Conservation (phyloP, 2,888 invertebrate genomes). For the Hyles lineata region DNA sequence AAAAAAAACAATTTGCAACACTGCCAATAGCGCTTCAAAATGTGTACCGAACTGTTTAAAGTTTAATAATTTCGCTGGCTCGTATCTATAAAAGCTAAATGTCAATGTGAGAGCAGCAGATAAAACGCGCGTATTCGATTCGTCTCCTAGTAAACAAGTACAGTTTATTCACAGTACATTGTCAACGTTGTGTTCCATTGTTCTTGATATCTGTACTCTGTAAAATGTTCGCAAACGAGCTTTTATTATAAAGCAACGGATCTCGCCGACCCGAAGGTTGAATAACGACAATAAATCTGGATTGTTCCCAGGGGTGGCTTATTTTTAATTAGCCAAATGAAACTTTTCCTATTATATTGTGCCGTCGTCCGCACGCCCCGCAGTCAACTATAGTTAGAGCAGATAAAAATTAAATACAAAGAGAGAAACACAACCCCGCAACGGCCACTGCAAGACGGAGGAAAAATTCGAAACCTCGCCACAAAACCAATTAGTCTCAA, state of each 20-base stretch:
- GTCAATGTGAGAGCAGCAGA: neutral
- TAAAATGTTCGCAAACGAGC: conserved; percentile 63
- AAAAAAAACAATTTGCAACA: neutral
- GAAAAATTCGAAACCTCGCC: conserved; percentile 66
- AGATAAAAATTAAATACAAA: conserved; percentile 75
- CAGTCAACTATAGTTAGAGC: conserved; percentile 48
- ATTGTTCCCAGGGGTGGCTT: conserved; percentile 71
- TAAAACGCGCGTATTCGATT: neutral
- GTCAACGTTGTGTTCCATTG: conserved; percentile 62
- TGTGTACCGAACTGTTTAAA: neutral
- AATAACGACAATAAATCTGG: conserved; percentile 73
- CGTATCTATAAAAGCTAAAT: neutral
- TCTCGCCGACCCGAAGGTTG: conserved; percentile 61
- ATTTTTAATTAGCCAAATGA: conserved; percentile 82
- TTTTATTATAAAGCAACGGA: conserved; percentile 63
- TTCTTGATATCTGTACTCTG: conserved; percentile 58
- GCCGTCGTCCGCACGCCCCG: conserved; percentile 60
- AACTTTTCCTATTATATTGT: conserved; percentile 78
- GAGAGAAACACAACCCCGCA: conserved; percentile 48
- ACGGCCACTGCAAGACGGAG: conserved; percentile 54
- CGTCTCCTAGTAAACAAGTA: conserved; percentile 23
- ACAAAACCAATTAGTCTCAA: conserved; percentile 74
- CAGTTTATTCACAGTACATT: conserved; percentile 55
- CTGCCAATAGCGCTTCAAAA: neutral
- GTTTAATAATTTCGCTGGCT: neutral